These are phyloP conservation scores for Melanotaenia nigrans DNA, from an alignment of 2,797 vertebrate species.

Conservation along the genomic window DNA sequence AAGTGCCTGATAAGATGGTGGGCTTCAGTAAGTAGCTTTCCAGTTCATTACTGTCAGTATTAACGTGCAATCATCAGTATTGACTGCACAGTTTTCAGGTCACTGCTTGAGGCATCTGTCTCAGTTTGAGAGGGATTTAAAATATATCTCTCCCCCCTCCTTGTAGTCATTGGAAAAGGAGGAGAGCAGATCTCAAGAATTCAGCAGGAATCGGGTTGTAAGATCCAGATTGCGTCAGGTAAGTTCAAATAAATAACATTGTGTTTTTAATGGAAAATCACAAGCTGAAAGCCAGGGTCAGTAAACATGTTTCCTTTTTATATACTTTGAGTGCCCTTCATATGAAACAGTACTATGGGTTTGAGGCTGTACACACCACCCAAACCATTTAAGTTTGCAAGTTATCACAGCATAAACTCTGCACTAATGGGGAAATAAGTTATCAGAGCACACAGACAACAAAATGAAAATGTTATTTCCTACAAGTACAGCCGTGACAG, in stretches of 20 bases:
- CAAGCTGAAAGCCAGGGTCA: too few species aligned
- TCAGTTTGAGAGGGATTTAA: conserved; percentile 27
- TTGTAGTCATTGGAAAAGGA: conserved; percentile 95
- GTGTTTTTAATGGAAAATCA: too few species aligned
- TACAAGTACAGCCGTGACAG: too few species aligned
- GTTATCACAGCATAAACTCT: too few species aligned
- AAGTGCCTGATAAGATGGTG: conserved; percentile 99
- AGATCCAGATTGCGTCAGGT: conserved; percentile 99
- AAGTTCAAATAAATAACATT: conserved; percentile 24
- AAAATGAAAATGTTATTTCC: too few species aligned
- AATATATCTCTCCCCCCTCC: conserved; percentile 38
- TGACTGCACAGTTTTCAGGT: conserved; percentile 50
- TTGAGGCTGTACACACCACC: too few species aligned
- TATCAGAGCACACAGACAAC: too few species aligned
- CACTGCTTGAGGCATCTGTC: conserved; percentile 35
- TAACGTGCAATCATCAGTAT: conserved; percentile 49
- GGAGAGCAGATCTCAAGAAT: conserved; percentile 99
- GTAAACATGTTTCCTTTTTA: too few species aligned
- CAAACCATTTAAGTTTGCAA: too few species aligned
- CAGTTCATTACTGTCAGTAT: conserved; percentile 30
- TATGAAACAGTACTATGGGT: neutral
- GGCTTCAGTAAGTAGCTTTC: conserved; percentile 95
- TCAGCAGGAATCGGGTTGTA: conserved; percentile 97
- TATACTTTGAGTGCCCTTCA: neutral
- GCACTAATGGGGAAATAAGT: too few species aligned